These are phyloP conservation scores for Dioctria rufipes DNA, from an alignment of 2,888 invertebrate species.

Conservation along the genomic window DNA sequence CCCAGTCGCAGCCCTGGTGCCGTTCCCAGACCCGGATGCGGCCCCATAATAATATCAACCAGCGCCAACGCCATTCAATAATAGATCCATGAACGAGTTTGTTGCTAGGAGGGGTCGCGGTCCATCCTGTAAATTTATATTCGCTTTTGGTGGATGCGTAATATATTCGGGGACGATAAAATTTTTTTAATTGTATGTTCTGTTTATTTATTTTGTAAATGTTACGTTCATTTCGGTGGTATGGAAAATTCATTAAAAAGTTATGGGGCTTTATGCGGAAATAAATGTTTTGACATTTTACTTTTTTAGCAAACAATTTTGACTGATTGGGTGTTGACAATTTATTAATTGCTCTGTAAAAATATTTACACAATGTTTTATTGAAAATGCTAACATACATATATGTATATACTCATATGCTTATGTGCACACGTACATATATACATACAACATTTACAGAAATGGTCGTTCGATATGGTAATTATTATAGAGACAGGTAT, in stretches of 20 bases:
- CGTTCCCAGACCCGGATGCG: too few relatives aligned
- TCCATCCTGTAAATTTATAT: not conserved
- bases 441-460: too few relatives aligned
- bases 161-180: constrained; percentile 41
- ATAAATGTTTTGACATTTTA: constrained; percentile 55
- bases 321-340: constrained; percentile 42
- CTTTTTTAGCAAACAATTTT: constrained; percentile 1
- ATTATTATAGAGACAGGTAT: too few relatives aligned
- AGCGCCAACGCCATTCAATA: not conserved
- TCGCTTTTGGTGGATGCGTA: not conserved
- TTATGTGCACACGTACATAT: too few relatives aligned
- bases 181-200: constrained; percentile 42
- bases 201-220: constrained; percentile 47
- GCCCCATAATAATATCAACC: too few relatives aligned
- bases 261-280: constrained; percentile 42
- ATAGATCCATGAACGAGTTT: not conserved
- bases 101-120: not conserved
- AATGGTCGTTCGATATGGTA: too few relatives aligned
- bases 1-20: too few relatives aligned
- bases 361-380: not conserved
- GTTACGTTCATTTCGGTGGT: constrained; percentile 14
- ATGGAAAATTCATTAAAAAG: constrained; percentile 57
- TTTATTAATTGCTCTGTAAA: constrained; percentile 26
- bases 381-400: not conserved
- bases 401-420: too few relatives aligned